Conservation (phyloP, 2,797 vertebrate genomes). For the Anguilla marmorata region DNA sequence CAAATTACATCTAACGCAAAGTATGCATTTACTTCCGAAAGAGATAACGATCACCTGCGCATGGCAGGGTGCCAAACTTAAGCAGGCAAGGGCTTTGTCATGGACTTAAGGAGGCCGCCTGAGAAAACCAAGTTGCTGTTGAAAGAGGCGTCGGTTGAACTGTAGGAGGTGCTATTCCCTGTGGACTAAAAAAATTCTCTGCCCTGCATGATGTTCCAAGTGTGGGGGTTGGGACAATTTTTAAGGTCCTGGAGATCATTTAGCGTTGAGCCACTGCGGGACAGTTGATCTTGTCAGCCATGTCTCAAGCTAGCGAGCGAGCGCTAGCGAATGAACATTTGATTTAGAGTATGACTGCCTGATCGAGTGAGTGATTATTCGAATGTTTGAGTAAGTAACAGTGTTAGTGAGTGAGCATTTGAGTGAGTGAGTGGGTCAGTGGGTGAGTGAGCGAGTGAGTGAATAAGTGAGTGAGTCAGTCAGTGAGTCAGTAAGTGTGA, state of each 20-base stretch:
- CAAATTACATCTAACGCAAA: not conserved
- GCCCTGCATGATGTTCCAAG: too few relatives aligned
- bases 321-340: not conserved
- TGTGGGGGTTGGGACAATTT: too few relatives aligned
- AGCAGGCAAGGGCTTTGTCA: not conserved
- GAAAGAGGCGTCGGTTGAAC: not conserved
- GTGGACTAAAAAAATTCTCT: not conserved
- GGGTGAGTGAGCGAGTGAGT: not conserved
- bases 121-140: not conserved
- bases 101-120: not conserved
- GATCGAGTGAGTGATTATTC: not conserved
- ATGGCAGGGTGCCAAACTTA: not conserved
- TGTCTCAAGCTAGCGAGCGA: too few relatives aligned
- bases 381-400: not conserved
- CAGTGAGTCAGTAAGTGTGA: not conserved
- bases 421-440: not conserved
- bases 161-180: not conserved
- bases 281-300: not conserved
- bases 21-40: not conserved
- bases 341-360: not conserved
- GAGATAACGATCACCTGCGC: not conserved
- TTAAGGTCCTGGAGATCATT: not conserved
- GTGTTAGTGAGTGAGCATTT: not conserved
- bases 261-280: not conserved
- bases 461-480: not conserved